Evolutionary conservation across 2,888 invertebrate genomes (phyloP).

Genomic region (Acrobasis suavella): DNA sequence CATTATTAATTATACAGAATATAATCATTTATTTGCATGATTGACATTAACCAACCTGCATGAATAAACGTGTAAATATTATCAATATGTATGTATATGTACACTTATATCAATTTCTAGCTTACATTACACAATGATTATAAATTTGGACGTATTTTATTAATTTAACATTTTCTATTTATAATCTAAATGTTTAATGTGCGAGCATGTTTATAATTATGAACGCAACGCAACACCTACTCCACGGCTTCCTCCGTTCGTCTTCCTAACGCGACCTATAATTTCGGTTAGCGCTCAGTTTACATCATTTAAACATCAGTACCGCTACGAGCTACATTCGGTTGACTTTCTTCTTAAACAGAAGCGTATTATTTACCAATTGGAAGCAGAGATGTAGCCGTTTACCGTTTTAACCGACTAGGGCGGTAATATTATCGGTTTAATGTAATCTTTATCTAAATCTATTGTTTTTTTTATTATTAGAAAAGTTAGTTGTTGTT

Average conservation of each 20-base stretch:
- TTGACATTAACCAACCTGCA: no score
- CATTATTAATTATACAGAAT: no score
- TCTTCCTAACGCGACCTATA: slow-evolving; percentile 61
- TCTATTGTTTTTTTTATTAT: slow-evolving; percentile 38
- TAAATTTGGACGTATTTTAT: no score
- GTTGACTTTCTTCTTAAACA: slow-evolving; percentile 54
- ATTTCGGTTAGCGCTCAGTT: slow-evolving; percentile 71
- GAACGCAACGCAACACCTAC: slow-evolving; percentile 32
- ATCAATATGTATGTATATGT: no score
- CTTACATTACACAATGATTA: no score
- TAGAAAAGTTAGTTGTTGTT: slow-evolving; percentile 38
- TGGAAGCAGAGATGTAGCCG: slow-evolving; percentile 75
- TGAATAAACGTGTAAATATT: no score
- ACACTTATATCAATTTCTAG: no score
- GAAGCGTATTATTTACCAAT: slow-evolving; percentile 46
- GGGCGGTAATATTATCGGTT: slow-evolving; percentile 60
- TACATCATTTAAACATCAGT: slow-evolving; percentile 67
- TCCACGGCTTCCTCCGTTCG: slow-evolving; percentile 53
- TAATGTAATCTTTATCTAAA: slow-evolving; percentile 32
- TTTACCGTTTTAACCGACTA: slow-evolving; percentile 64
- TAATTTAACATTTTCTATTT: no score
- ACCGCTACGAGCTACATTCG: slow-evolving; percentile 64
- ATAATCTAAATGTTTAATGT: no score
- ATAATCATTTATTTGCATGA: no score
- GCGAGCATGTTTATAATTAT: background rate